phyloP scores from a whole-genome alignment of 2,113 vertebrate genomes.

The Pagrus major region DNA sequence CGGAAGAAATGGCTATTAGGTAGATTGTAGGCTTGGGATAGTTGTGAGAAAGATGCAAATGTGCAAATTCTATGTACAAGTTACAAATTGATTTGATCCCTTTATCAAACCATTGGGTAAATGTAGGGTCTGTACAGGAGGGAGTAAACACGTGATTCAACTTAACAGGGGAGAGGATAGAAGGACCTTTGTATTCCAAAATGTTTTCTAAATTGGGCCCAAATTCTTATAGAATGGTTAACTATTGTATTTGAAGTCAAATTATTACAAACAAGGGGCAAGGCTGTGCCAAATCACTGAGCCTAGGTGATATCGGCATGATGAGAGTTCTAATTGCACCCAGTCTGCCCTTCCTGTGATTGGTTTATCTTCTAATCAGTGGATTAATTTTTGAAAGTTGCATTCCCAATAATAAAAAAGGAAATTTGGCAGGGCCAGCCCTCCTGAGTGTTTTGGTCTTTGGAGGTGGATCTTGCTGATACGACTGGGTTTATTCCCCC shows the following conservation, averaged over 20 bases:
- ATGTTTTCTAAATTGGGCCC: not conserved
- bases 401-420: not conserved
- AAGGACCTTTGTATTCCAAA: not conserved
- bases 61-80: too few relatives aligned
- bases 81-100: too few relatives aligned
- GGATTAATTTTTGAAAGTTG: not conserved
- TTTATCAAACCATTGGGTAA: too few relatives aligned
- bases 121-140: too few relatives aligned
- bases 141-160: not conserved
- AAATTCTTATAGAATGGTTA: not conserved
- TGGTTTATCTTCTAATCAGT: not conserved
- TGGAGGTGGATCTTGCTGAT: not conserved
- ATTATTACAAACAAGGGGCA: not conserved
- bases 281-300: too few relatives aligned
- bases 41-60: too few relatives aligned
- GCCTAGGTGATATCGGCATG: too few relatives aligned
- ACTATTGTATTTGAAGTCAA: not conserved
- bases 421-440: not conserved
- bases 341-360: not conserved
- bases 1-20: too few relatives aligned
- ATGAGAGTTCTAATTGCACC: not conserved
- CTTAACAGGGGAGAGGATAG: not conserved
- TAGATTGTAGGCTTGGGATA: too few relatives aligned
- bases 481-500: not conserved
- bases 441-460: not conserved